Percentiles rank a stretch among this genome's conserved stretches.
phyloP scores from a whole-genome alignment of 1,140 invertebrate genomes.

The Apis cerana region DNA sequence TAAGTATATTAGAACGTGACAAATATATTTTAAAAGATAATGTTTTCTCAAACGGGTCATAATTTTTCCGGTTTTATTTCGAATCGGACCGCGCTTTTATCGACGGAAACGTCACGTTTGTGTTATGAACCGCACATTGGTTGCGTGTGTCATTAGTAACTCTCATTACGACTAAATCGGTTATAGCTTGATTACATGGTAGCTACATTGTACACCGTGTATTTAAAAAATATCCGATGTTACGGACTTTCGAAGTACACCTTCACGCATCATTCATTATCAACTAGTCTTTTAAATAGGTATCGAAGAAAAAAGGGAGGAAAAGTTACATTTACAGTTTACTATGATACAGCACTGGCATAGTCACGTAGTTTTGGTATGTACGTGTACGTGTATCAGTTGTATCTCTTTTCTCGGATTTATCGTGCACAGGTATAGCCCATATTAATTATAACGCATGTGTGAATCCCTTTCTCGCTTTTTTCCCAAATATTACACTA shows the following conservation, averaged over 20 bases:
- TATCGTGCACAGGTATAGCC: slow-evolving; percentile 43
- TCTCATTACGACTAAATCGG: slow-evolving; percentile 30
- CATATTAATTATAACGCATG: slow-evolving; percentile 42
- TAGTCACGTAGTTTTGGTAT: slow-evolving; percentile 67
- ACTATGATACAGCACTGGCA: slow-evolving; percentile 78
- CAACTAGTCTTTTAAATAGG: slow-evolving; percentile 69
- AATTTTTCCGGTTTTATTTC: neutral
- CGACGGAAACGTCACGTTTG: slow-evolving; percentile 26
- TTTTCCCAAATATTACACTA: slow-evolving; percentile 76
- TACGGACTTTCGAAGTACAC: slow-evolving; percentile 51
- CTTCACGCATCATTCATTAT: slow-evolving; percentile 37
- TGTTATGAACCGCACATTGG: slow-evolving; percentile 21
- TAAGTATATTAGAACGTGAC: neutral
- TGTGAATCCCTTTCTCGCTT: slow-evolving; percentile 43
- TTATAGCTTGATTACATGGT: slow-evolving; percentile 44
- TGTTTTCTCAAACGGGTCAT: neutral
- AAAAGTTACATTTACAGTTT: slow-evolving; percentile 76
- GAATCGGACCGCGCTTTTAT: slow-evolving; percentile 14
- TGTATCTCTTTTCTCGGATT: slow-evolving; percentile 21
- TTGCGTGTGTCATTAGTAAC: neutral
- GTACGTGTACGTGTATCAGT: slow-evolving; percentile 34
- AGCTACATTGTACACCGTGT: slow-evolving; percentile 55
- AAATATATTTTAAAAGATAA: neutral
- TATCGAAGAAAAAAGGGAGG: slow-evolving; percentile 66
- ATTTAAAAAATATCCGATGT: slow-evolving; percentile 56